Base-by-base conservation (phyloP, 2,797 vertebrate species). In the Euthynnus affinis region DNA sequence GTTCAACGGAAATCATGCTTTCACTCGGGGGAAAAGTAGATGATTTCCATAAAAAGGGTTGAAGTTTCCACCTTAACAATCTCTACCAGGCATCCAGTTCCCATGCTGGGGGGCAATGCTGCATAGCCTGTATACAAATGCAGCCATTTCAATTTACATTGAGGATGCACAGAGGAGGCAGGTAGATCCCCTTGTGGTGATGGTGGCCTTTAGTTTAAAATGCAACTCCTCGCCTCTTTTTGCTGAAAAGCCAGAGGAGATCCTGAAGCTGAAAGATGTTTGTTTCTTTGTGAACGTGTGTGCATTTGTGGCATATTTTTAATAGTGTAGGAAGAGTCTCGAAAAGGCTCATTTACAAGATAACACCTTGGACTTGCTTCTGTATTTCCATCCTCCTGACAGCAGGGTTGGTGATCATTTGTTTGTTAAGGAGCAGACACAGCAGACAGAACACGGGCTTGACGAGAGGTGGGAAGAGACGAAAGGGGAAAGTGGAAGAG, bases 81-180 rank as follows among this genome's bases (percentile, higher is more conserved):
- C 85, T 84, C n/a, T 7, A 71, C 49, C 59, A 58, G 66, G 82
- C 56, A 58, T 77, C 81, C 68, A 60, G 80, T 81, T 71, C 73
- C 79, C 57, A 27, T 81, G 74, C 82, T 56, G 65, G 51, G 70
- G 71, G 81, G 62, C 55, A 70, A 56, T 61, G 83, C 82, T 51
- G 72, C 82, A 87, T 68, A 73, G 78, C 73, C 86, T 83, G 49
- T 90, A 90, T 94, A 91, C 89, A 91, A 94, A 94, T 93, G 61
- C 49, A 75, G 74, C 76, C 70, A 80, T 88, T 79, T 82, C 40
- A 76, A 82, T 91, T 89, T 88, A 83, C 79, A 84, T 59, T 44
- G 74, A 75, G 67, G 77, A 76, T 61, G 74, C 81, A 78, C n/a
- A 62, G 51, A 76, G 71, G 58, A 86, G 69, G 81, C 68, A 86